Evolutionary conservation across 1,140 invertebrate species (phyloP).

Genomic region (Amyelois transitella): DNA sequence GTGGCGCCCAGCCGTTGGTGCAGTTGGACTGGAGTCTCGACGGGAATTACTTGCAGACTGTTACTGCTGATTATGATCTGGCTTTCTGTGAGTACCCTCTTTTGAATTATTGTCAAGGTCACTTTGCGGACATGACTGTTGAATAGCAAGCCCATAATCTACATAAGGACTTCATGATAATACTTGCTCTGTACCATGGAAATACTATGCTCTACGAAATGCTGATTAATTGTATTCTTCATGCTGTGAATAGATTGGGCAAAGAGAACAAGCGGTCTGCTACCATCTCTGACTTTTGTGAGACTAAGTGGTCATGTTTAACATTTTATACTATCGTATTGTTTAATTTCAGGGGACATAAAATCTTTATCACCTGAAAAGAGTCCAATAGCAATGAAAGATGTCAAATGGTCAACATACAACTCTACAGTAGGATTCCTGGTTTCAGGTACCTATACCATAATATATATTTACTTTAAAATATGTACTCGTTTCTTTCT

Average conservation of each 20-base stretch:
- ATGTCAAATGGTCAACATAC: constrained; percentile 91
- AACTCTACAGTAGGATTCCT: constrained; percentile 89
- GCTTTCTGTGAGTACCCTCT: constrained; percentile 84
- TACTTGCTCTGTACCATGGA: too few relatives aligned
- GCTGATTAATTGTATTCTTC: too few relatives aligned
- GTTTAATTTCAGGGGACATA: constrained; percentile 83
- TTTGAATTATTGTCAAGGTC: background rate
- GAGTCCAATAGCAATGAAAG: constrained; percentile 90
- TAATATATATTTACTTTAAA: background rate
- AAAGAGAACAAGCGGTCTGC: too few relatives aligned
- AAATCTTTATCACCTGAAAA: constrained; percentile 88
- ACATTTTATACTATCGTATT: background rate
- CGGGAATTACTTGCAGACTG: constrained; percentile 89
- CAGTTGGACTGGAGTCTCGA: constrained; percentile 95
- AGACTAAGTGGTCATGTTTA: too few relatives aligned
- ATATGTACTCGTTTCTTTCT: too few relatives aligned
- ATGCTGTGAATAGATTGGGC: too few relatives aligned
- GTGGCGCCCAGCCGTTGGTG: constrained; percentile 86
- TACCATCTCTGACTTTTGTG: too few relatives aligned
- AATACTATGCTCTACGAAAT: too few relatives aligned
- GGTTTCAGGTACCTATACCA: constrained; percentile 80
- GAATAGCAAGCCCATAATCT: too few relatives aligned
- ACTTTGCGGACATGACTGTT: background rate
- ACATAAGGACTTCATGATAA: too few relatives aligned
- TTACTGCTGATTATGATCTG: constrained; percentile 94